Evolutionary conservation across 2,113 vertebrate genomes (phyloP).

Genomic region (Paracanthobrama guichenoti): DNA sequence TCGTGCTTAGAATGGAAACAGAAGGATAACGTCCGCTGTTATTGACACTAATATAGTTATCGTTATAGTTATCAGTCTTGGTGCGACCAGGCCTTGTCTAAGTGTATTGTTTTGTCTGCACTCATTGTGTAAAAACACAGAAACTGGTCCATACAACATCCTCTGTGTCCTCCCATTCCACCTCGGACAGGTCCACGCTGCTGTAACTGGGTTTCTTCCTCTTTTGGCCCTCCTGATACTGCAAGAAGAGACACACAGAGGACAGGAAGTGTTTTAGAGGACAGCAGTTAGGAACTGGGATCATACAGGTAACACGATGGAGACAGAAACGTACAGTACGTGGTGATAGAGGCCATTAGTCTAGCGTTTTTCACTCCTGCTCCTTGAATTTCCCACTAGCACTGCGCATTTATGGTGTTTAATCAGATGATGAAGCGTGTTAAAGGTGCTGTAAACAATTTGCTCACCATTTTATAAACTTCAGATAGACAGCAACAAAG

Average conservation of each 20-base stretch:
- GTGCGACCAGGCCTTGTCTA: too few relatives aligned
- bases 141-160: slow-evolving; percentile 81
- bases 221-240: slow-evolving; percentile 95
- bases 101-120: background rate
- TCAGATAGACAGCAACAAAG: background rate
- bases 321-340: slow-evolving; percentile 48
- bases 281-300: slow-evolving; percentile 59
- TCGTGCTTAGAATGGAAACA: too few relatives aligned
- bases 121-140: background rate
- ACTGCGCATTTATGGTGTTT: background rate
- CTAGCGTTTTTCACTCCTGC: slow-evolving; percentile 13
- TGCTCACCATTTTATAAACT: background rate
- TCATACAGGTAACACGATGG: slow-evolving; percentile 42
- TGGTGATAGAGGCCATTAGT: slow-evolving; percentile 3
- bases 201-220: slow-evolving; percentile 95
- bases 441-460: slow-evolving; percentile 17
- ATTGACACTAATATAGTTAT: too few relatives aligned
- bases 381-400: background rate
- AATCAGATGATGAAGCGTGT: background rate
- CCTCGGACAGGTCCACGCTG: slow-evolving; percentile 96
- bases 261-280: slow-evolving; percentile 41
- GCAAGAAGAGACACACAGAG: slow-evolving; percentile 66
- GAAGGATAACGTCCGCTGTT: too few relatives aligned
- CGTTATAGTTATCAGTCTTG: too few relatives aligned
- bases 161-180: slow-evolving; percentile 97